Base-by-base conservation (phyloP, 2,113 vertebrate species). In the Uria lomvia region DNA sequence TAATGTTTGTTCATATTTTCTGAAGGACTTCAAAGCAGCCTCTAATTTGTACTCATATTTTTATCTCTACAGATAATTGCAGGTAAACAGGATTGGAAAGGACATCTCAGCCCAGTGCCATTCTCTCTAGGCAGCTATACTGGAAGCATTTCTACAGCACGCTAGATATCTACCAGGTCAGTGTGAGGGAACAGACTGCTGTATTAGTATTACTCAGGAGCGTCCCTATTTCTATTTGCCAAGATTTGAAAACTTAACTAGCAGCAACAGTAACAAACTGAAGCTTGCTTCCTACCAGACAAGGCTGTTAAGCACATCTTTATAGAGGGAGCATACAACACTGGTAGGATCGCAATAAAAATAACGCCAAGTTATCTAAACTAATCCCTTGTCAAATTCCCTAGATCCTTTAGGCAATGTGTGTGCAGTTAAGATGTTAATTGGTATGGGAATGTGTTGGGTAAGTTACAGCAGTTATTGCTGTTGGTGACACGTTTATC, bases 301-400 rank as follows among this genome's bases (percentile, higher is more conserved):
- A 87, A 72, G 5, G 6, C 86, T 72, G 86, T 47, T 74, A 59
- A 76, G 40, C n/a, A 4, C 40, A 29, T 77, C 63, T 84, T 85
- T 65, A 84, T 76, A 90, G 71, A 94, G 65, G 40, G 88, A 53
- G 81, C 83, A 93, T 56, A 67, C 45, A 56, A 42, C 70, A 6
- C 36, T 74, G 79, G 84, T 67, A 82, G 42, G 78, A 80, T 65
- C 47, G n/a, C 1, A 21, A 96, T 96, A 97, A 97, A 98, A 98
- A 96, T 97, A 97, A 95, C 19, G 4, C 84, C 16, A 62, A 92
- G 81, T 86, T 94, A 95, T 97, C 96, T 84, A 60, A 87, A 30
- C 75, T 98, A 96, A 97, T 95, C 96, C 95, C 40, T 77, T 94
- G 82, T 84, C 97, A 97, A 97, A 94, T 96, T 93, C 81, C 56